Conservation (phyloP, 2,113 vertebrate genomes). For the Poeciliopsis occidentalis region DNA sequence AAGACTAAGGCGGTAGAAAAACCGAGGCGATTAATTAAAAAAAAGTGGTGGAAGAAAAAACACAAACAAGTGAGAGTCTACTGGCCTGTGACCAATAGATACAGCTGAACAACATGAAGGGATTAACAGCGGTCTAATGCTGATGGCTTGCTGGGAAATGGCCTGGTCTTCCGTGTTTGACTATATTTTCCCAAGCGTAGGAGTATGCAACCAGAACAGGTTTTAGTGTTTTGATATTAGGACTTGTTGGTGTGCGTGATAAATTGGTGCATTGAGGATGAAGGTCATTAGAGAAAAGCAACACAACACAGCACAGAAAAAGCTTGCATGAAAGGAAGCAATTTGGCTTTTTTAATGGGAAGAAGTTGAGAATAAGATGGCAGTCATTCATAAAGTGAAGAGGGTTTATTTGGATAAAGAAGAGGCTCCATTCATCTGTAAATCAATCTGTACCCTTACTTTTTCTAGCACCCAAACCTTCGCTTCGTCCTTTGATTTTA, state of each 20-base stretch:
- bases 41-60: constrained; percentile 53
- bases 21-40: constrained; percentile 72
- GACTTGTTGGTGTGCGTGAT: constrained; percentile 7
- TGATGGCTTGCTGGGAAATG: constrained; percentile 33
- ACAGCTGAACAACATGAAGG: constrained; percentile 30
- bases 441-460: background rate
- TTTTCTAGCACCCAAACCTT: too few relatives aligned
- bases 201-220: background rate
- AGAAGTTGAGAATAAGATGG: constrained; percentile 4
- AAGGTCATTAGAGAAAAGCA: constrained; percentile 13
- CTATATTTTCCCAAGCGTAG: background rate
- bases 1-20: constrained; percentile 32
- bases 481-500: background rate
- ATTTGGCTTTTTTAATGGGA: background rate
- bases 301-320: background rate
- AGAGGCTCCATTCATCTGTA: background rate
- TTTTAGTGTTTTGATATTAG: constrained; percentile 5
- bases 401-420: constrained; percentile 14
- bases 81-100: constrained; percentile 66
- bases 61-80: constrained; percentile 11
- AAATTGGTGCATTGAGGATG: background rate
- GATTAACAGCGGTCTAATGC: constrained; percentile 57
- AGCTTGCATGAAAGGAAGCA: background rate
- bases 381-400: background rate
- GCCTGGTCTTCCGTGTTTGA: constrained; percentile 20